These are phyloP conservation scores for Sparus aurata DNA, from an alignment of 2,797 vertebrate species.

Conservation along the genomic window DNA sequence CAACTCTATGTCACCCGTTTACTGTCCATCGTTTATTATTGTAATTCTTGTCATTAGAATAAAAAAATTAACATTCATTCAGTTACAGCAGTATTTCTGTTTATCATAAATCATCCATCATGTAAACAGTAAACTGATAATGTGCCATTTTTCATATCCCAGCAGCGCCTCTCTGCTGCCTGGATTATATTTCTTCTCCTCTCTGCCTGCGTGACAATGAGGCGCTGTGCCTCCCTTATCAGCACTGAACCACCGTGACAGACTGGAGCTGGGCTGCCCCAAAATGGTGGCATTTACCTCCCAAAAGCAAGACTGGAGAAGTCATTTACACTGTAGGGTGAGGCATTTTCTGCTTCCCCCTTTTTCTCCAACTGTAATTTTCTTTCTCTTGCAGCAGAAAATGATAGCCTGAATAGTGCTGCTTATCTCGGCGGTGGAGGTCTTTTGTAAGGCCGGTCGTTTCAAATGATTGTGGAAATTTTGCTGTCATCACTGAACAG, in stretches of 20 bases:
- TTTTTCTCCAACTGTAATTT: slow-evolving; percentile 28
- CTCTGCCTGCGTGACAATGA: slow-evolving; percentile 57
- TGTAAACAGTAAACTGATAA: slow-evolving; percentile 53
- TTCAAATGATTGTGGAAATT: slow-evolving; percentile 18
- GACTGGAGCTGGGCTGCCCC: slow-evolving; percentile 55
- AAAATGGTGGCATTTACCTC: slow-evolving; percentile 65
- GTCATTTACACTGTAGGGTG: slow-evolving; percentile 52
- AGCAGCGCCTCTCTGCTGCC: slow-evolving; percentile 32
- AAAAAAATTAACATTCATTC: slow-evolving; percentile 4
- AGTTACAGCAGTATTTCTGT: slow-evolving; percentile 9
- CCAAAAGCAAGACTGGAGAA: slow-evolving; percentile 56
- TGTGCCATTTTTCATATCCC: slow-evolving; percentile 53
- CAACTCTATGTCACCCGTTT: not conserved
- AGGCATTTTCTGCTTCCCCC: slow-evolving; percentile 34
- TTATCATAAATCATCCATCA: slow-evolving; percentile 37
- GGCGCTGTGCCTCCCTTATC: slow-evolving; percentile 61
- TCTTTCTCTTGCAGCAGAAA: slow-evolving; percentile 43
- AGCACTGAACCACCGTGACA: slow-evolving; percentile 60
- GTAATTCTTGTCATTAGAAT: slow-evolving; percentile 1
- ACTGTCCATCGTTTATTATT: not conserved
- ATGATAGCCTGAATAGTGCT: slow-evolving; percentile 24
- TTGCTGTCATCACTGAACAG: slow-evolving; percentile 1
- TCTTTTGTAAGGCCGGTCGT: slow-evolving; percentile 16
- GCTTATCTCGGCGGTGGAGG: slow-evolving; percentile 28
- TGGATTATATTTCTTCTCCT: slow-evolving; percentile 60